Evolutionary conservation across 2,113 vertebrate species (phyloP), one percentile per base, ranked within the genome.

Genomic region (Parotia lawesii): DNA sequence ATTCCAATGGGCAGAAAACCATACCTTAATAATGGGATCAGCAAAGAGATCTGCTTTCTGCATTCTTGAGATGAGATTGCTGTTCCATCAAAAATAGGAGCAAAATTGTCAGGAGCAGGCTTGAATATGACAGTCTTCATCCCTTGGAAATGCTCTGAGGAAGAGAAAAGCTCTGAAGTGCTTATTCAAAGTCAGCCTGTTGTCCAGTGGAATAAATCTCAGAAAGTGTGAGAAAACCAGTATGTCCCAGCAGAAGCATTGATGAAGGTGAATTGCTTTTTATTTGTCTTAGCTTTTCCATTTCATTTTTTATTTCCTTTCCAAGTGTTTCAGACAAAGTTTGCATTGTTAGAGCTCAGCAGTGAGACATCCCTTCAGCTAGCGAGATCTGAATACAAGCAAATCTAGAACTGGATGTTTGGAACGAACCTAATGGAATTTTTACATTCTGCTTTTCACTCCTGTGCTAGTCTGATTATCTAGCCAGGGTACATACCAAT

Each of bases 91-190:
- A 65, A 82, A 83, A 40, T 15, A 61, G 4, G 48, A 29, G 18
- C 31, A 53, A 38, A 48, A 72, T 5, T 74, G 4, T 38, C 25
- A n/a, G 37, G 11, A 56, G 12, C 29, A 53, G 38, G 11, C 12
- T 65, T 15, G 18, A 69, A 53, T 11, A 6, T 29, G 20, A 19
- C 15, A 21, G 3, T 16, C 29, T 61, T 48, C 33, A 33, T 38
- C 5, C 24, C 42, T 28, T 60, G 53, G 62, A 76, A 78, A 53
- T 1, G 1, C n/a, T n/a, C 48, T n/a, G 44, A 58, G 44, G 10
- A 48, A 38, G 15, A 71, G 44, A 47, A 65, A 45, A 45, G 16
- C 42, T 65, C 4, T 1, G 29, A 37, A 75, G 2, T 0, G 0
- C 7, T 70, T 35, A 8, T 22, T 80, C 24, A 74, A 8, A 69